Evolutionary conservation across 1,140 invertebrate species (phyloP).

Genomic region (Plectus sambesii): DNA sequence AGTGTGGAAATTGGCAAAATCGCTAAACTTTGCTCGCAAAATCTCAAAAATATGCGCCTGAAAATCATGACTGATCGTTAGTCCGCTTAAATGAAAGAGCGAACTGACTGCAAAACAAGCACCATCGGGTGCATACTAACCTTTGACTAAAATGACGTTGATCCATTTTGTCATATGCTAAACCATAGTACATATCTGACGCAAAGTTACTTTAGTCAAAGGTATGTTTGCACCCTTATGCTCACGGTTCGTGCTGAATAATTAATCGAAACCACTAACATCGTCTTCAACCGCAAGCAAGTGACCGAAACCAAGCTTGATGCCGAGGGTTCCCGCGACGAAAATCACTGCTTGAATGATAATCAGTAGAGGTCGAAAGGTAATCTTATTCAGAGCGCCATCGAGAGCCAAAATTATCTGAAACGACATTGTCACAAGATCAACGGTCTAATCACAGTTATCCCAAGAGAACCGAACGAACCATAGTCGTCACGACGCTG

Average conservation of each 20-base stretch:
- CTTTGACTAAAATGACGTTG: not conserved
- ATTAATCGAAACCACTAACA: no score
- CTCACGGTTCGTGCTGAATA: no score
- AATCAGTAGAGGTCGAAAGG: slow-evolving; percentile 39
- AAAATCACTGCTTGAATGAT: slow-evolving; percentile 45
- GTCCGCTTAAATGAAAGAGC: no score
- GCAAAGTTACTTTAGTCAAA: no score
- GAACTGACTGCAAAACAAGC: slow-evolving; percentile 3
- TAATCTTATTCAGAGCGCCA: slow-evolving; percentile 34
- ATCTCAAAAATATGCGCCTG: slow-evolving; percentile 66
- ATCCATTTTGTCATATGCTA: no score
- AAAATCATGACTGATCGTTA: slow-evolving; percentile 9
- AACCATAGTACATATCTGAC: no score
- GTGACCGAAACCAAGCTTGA: slow-evolving; percentile 50
- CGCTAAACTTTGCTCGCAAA: slow-evolving; percentile 61
- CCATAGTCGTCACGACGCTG: slow-evolving; percentile 46
- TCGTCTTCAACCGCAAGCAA: slow-evolving; percentile 53
- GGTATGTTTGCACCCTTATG: no score
- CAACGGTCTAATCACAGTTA: no score
- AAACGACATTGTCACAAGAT: slow-evolving; percentile 15
- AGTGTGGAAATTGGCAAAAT: slow-evolving; percentile 67
- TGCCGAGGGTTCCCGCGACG: slow-evolving; percentile 43
- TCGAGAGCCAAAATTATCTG: slow-evolving; percentile 47
- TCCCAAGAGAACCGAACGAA: no score
- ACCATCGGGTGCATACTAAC: not conserved